These are phyloP conservation scores for Diacarnus erythraeanus DNA, from an alignment of 37 sponge, comb jelly and placozoan genomes.

Conservation along the genomic window DNA sequence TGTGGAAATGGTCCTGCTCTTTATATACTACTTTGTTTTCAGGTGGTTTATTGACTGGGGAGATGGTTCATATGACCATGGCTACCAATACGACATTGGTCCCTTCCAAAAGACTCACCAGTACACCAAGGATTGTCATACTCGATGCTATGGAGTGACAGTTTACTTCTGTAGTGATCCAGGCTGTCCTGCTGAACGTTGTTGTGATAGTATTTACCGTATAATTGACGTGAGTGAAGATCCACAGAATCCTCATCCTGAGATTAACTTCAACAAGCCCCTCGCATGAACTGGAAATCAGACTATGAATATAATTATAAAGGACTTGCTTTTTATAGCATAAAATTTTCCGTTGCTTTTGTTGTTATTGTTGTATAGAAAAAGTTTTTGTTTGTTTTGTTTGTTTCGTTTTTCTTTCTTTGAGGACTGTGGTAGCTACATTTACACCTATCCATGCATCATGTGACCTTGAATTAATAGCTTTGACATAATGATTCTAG, in stretches of 20 bases:
- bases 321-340: too few species aligned
- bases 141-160: conserved; percentile 12
- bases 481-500: too few species aligned
- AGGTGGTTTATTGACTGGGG: conserved; percentile 47
- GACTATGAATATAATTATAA: too few species aligned
- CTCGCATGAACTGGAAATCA: too few species aligned
- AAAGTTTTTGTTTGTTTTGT: too few species aligned
- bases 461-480: too few species aligned
- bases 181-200: not conserved
- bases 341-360: too few species aligned
- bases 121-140: conserved; percentile 5
- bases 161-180: conserved; percentile 27
- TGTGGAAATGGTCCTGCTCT: not conserved
- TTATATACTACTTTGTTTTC: not conserved
- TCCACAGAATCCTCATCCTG: conserved; percentile 21
- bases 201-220: conserved; percentile 16
- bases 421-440: too few species aligned
- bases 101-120: conserved; percentile 47
- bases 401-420: too few species aligned
- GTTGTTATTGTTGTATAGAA: too few species aligned
- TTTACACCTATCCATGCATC: too few species aligned
- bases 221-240: conserved; percentile 29
- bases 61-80: conserved; percentile 5
- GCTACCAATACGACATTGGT: conserved; percentile 4
- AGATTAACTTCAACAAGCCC: not conserved